Evolutionary conservation across 92 coral and sea anemone species (phyloP).

Genomic region (Zoanthus solanderi): DNA sequence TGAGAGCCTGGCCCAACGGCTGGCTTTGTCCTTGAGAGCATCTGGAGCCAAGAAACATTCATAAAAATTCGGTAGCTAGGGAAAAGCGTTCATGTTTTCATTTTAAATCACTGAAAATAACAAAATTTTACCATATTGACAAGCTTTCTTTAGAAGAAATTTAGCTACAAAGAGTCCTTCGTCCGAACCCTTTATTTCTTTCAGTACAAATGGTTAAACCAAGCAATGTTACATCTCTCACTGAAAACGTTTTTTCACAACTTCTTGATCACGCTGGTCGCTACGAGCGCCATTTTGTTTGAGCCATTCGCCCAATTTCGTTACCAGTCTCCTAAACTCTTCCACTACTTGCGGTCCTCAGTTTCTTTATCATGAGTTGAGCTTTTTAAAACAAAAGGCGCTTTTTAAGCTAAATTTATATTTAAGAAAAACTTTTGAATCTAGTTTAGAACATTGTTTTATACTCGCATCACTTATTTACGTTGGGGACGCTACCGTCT

Average conservation of each 20-base stretch:
- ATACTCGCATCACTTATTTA: no score
- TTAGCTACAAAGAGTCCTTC: background rate
- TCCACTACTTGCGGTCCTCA: no score
- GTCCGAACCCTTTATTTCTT: background rate
- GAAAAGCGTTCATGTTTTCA: conserved; percentile 37
- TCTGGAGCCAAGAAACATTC: conserved; percentile 52
- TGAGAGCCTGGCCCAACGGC: conserved; percentile 99
- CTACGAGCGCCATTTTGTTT: conserved; percentile 84
- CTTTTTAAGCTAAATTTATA: no score
- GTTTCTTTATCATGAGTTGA: no score
- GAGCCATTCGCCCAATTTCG: background rate
- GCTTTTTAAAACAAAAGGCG: no score
- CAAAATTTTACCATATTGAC: conserved; percentile 70
- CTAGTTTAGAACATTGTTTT: no score
- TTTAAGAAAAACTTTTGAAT: no score
- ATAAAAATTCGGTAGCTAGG: conserved; percentile 28
- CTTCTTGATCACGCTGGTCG: conserved; percentile 57
- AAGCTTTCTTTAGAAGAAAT: background rate
- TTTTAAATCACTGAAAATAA: background rate
- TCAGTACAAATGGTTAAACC: background rate
- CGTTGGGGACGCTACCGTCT: no score
- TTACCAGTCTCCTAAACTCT: no score
- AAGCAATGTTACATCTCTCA: conserved; percentile 10
- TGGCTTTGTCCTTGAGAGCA: conserved; percentile 99
- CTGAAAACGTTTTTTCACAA: conserved; percentile 8